Evolutionary conservation across 2,113 vertebrate species (phyloP), one percentile per base, ranked within the genome.

Genomic region (Sprattus sprattus): DNA sequence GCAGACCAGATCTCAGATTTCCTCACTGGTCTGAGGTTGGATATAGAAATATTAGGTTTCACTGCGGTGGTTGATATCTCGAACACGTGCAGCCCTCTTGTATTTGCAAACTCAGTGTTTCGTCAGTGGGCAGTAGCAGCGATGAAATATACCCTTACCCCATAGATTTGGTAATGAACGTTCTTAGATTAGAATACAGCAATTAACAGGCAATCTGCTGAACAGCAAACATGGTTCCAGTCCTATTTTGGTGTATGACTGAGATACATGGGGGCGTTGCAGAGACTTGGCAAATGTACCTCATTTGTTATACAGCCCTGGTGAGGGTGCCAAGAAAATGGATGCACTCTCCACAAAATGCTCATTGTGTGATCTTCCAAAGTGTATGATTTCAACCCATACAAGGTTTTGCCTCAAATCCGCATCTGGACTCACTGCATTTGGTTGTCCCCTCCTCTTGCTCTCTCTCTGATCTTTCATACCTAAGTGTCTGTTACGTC

Each of bases 271-370:
- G 87, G 87, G 87, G 89, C 86, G 32, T 28, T 85, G 85, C 82
- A 85, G 82, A 85, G 89, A 90, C 87, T 92, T 91, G 89, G 90
- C 92, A 92, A 91, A 92, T 85, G 89, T 71, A 87, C 84, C 88
- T 85, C n/a, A 84, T 89, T 87, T 89, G 84, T 54, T 85, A 85
- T 85, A 87, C 83, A 22, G 88, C 87, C 86, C 25, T 83, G 71
- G 83, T 57, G 84, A 71, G 86, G 45, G 83, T 83, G 67, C 81
- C 49, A 45, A 86, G 81, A 81, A 88, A 47, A 6, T 16, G 81
- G 16, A 60, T 82, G n/a, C 81, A 81, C 83, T 71, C 49, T 4
- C 49, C 25, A 22, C 39, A 49, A 64, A 50, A 46, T 54, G 3
- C 45, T 25, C 84, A 44, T 16, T n/a, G 83, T 57, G 85, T 89